A percentile compares a stretch with the other conserved stretches of the same genome.
Evolutionary conservation across 2,113 vertebrate genomes (phyloP).

Genomic region (Rhea americana): DNA sequence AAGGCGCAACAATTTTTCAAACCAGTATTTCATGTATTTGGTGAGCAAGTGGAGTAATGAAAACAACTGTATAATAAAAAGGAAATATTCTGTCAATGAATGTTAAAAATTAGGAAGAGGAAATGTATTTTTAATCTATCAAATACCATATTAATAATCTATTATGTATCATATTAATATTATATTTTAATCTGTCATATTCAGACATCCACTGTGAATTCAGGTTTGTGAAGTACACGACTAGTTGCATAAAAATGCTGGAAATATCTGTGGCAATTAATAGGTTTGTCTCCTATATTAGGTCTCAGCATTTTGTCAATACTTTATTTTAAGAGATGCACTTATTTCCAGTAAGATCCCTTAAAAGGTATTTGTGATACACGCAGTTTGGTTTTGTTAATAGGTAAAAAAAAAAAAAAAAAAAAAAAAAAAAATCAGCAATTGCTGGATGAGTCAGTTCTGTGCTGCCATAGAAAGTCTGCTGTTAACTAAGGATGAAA

Average conservation of each 20-base stretch:
- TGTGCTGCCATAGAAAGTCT: not conserved
- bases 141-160: no score
- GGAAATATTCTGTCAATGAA: not conserved
- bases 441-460: not conserved
- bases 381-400: not conserved
- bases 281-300: not conserved
- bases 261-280: not conserved
- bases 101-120: not conserved
- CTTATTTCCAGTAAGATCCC: not conserved
- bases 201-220: not conserved
- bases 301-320: not conserved
- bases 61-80: not conserved
- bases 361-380: not conserved
- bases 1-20: not conserved
- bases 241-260: not conserved
- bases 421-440: not conserved
- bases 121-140: not conserved
- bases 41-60: not conserved
- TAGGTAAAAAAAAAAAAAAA: not conserved
- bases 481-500: fast-evolving
- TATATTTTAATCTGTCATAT: no score
- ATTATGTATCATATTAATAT: no score
- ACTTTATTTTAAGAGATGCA: not conserved
- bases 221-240: not conserved
- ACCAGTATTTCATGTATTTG: not conserved